Base-by-base conservation (phyloP, 1,140 invertebrate genomes). In the Cydia strobilella region DNA sequence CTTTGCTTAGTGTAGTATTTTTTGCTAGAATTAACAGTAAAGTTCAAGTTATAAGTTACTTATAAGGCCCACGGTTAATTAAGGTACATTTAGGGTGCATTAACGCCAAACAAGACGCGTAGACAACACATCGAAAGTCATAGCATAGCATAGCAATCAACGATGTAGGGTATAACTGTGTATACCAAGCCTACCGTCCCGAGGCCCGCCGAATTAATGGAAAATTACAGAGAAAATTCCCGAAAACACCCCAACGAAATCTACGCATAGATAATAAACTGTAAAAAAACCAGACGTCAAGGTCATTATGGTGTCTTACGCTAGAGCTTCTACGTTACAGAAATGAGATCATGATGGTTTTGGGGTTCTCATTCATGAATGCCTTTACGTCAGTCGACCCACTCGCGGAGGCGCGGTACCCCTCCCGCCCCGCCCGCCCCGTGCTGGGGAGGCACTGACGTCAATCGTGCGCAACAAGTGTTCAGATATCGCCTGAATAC, bases 381-480 rank as follows among this genome's bases (percentile, higher is more conserved):
- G 80, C 77, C 76, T 77, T 88, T 88, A 91, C 90, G 90, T 91
- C 89, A 90, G 75, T 54, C 72, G 72, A 80, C 84, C 80, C 86
- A 77, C 77, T 74, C 74, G 73, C 84, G 82, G 54, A 59, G 54
- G 54, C 54, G 54, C 54, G 54, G 54, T 59, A 9, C 54, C 73
- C 80, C 82, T 77, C 75, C 74, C 27, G 51, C 54, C 69, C 66
- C 63, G 42, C 75, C 77, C 45, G 74, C 63, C 77, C 82, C 80
- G 80, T 74, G 77, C 73, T 86, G 84, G 82, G 81, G 74, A 79
- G 75, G 31, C 25, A 27, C 65, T 92, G 89, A 92, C 90, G 90
- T 92, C 90, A 92, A 90, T 81, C 78, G 75, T 79, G 83, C 80
- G 90, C 90, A 92, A 92, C 90, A 92, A 92, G 90, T 91, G 88